Evolutionary conservation across 2,113 vertebrate species (phyloP).

Genomic region (Athene noctua): DNA sequence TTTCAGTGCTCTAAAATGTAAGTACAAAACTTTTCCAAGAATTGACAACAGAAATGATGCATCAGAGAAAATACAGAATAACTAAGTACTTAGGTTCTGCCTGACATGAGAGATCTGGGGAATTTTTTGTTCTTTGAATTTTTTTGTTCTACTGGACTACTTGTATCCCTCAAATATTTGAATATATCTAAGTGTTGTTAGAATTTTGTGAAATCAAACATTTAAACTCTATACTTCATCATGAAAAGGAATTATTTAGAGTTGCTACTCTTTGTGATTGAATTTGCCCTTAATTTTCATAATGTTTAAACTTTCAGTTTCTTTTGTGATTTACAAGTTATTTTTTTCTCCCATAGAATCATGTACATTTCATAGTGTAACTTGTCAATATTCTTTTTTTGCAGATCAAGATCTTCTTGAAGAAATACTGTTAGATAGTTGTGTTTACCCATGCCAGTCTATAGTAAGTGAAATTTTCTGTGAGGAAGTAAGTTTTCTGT

Average conservation of each 20-base stretch:
- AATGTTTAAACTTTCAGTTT: not conserved
- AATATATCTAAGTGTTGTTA: not conserved
- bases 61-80: not conserved
- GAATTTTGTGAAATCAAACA: not conserved
- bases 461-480: constrained; percentile 79
- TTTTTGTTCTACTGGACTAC: not conserved
- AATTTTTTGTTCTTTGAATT: not conserved
- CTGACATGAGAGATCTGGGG: not conserved
- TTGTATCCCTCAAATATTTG: not conserved
- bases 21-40: constrained; percentile 63
- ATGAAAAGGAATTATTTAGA: not conserved
- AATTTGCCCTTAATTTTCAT: not conserved
- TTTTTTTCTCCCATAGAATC: not conserved
- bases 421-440: constrained; percentile 85
- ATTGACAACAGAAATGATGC: not conserved
- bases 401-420: constrained; percentile 92
- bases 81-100: not conserved
- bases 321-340: not conserved
- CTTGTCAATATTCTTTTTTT: constrained; percentile 9
- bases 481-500: not conserved
- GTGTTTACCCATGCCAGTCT: constrained; percentile 73
- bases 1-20: constrained; percentile 90
- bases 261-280: not conserved
- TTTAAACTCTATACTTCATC: not conserved
- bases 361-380: not conserved